Evolutionary conservation across 2,113 vertebrate species (phyloP).

Genomic region (Microcebus ravelobensis): DNA sequence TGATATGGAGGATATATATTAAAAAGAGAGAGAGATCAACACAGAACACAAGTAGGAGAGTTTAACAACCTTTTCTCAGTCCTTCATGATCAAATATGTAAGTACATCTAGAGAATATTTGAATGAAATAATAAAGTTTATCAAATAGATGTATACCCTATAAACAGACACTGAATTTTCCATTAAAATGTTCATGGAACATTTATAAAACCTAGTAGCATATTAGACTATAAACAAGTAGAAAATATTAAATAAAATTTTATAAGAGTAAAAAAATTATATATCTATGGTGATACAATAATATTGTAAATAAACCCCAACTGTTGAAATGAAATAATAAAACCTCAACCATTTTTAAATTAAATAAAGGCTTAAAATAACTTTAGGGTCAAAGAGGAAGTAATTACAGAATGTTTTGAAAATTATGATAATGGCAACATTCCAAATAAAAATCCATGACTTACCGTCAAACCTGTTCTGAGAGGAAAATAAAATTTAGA

Average conservation of each 20-base stretch:
- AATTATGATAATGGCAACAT: background rate
- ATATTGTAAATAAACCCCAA: background rate
- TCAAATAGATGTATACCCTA: background rate
- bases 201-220: background rate
- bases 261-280: background rate
- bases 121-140: background rate
- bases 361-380: conserved; percentile 4
- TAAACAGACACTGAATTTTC: background rate
- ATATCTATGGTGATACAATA: background rate
- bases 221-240: background rate
- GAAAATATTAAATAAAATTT: background rate
- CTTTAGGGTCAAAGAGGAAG: background rate
- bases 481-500: background rate
- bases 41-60: background rate
- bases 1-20: background rate
- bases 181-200: background rate
- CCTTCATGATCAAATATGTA: background rate
- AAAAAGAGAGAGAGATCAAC: background rate
- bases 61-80: background rate
- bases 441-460: conserved; percentile 37
- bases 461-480: background rate
- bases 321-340: background rate
- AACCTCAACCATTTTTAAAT: background rate
- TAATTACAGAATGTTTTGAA: background rate
- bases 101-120: background rate